Evolutionary conservation across 2,888 invertebrate genomes (phyloP), one percentile per base, ranked within the genome.

Genomic region (Vanessa cardui): DNA sequence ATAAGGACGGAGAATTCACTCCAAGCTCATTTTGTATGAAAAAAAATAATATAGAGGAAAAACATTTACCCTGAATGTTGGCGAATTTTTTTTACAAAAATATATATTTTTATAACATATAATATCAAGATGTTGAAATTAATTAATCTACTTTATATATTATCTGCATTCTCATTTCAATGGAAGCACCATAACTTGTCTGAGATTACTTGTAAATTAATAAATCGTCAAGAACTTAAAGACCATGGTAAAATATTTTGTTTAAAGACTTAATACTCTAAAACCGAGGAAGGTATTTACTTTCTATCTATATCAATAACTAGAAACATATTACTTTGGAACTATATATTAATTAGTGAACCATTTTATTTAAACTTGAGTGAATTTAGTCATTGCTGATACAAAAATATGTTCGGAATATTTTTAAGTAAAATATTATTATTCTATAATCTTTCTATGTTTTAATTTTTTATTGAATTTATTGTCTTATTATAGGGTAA

Each of bases 1-100:
- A 75, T 76, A 86, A 82, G 84, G 85, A 86, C 83, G 84, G 84
- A 84, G 83, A 71, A 50, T 67, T 56, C 66, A 79, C 82, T 83
- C 80, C 81, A 87, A 88, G 88, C 86, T 88, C 84, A 68, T 82
- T 54, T 44, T 18, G 33, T 54, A 52, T 52, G 21, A 61, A 26
- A 66, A 66, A 54, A 16, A 46, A 54, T 16, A 16, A 15, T 39
- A 62, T 12, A 50, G 47, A 26, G 26, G 26, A 49, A 33, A 49
- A 39, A 31, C 16, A 20, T 47, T 47, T 56, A 47, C 58, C 58
- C 49, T 47, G 44, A 64, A 15, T 31, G 31, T 47, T 16, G 46
- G 31, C 46, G 31, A 47, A 15, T 31, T 31, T n/a, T n/a, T 4
- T 15, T 26, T 47, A 26, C 21, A 50, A 50, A 49, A 20, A 18